Conservation (phyloP, 2,113 vertebrate species). For the Chaenogobius annularis region DNA sequence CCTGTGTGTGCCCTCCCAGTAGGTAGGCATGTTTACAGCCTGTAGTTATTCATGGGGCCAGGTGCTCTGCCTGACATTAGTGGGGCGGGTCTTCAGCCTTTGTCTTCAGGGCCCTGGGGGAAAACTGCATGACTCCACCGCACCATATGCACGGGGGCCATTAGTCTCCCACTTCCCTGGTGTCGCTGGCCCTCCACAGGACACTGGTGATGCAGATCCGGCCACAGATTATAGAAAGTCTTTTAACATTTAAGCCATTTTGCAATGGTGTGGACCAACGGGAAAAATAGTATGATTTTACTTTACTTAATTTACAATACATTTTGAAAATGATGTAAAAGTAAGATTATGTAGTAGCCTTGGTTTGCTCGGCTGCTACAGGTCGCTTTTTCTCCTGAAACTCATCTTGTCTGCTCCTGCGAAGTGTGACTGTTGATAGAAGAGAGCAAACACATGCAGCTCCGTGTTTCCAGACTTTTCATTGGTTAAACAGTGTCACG, state of each 20-base stretch:
- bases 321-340: no score
- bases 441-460: no score
- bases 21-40: conserved; percentile 58
- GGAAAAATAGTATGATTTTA: neutral
- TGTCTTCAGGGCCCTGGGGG: conserved; percentile 59
- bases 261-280: neutral
- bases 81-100: conserved; percentile 67
- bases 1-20: conserved; percentile 61
- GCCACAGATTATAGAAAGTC: conserved; percentile 28
- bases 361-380: no score
- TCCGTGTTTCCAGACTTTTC: no score
- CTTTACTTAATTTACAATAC: no score
- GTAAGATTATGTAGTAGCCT: no score
- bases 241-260: neutral
- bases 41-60: conserved; percentile 69
- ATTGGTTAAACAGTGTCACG: no score
- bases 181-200: conserved; percentile 40
- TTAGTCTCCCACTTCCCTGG: conserved; percentile 45
- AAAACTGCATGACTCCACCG: conserved; percentile 50
- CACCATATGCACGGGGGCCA: conserved; percentile 59
- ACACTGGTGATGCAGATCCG: conserved; percentile 57
- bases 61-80: conserved; percentile 71
- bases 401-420: no score
- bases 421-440: no score
- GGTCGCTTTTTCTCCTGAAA: no score